Conservation (phyloP, 2,888 invertebrate genomes). For the Papilio gigon region DNA sequence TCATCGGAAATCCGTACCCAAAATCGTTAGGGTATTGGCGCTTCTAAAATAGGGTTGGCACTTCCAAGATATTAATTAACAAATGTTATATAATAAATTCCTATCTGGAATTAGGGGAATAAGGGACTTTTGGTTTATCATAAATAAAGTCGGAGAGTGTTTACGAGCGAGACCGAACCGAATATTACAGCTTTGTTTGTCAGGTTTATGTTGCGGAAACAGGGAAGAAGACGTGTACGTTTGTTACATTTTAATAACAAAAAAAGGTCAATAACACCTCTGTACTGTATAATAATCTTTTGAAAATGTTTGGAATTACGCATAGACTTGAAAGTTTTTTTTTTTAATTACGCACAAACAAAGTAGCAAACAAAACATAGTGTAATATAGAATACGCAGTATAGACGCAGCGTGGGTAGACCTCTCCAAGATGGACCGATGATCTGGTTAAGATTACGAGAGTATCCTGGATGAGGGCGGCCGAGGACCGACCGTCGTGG, state of each 20-base stretch:
- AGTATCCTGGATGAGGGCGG: too few species aligned
- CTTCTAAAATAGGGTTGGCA: neutral
- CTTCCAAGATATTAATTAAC: neutral
- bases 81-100: neutral
- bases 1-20: too few species aligned
- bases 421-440: too few species aligned
- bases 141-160: slow-evolving; percentile 1
- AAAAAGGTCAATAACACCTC: neutral
- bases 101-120: neutral
- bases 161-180: slow-evolving; percentile 6
- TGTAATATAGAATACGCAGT: too few species aligned
- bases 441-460: too few species aligned
- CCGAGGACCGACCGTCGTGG: too few species aligned
- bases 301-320: neutral
- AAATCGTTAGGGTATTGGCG: too few species aligned
- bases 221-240: slow-evolving; percentile 4
- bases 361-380: too few species aligned
- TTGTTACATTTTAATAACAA: neutral
- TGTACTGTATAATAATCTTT: too few species aligned
- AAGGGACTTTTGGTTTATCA: slow-evolving; percentile 2
- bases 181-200: slow-evolving; percentile 4
- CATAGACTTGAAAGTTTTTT: neutral
- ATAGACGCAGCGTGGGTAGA: too few species aligned
- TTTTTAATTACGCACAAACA: too few species aligned
- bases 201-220: neutral